phyloP scores from a whole-genome alignment of 2,113 vertebrate genomes.

The Oceanodroma tethys region DNA sequence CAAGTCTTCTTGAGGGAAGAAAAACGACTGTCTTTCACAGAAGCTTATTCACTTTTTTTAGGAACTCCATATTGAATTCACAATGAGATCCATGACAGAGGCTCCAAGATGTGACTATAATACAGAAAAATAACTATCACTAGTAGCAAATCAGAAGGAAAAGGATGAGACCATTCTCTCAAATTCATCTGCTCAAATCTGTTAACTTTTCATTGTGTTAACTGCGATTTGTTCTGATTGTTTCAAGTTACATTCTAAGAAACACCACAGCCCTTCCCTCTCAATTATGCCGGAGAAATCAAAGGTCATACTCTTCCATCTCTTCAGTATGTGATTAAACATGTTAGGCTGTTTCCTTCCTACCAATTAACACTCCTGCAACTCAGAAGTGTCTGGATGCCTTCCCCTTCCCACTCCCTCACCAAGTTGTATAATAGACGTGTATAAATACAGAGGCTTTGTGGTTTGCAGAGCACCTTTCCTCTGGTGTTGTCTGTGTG shows the following conservation, averaged over 20 bases:
- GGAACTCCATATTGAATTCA: background rate
- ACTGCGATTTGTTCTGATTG: background rate
- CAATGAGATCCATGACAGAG: background rate
- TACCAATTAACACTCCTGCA: background rate
- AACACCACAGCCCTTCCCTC: background rate
- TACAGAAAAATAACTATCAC: background rate
- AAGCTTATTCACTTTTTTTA: background rate
- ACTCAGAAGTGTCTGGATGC: background rate
- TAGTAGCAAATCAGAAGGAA: background rate
- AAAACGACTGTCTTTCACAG: background rate
- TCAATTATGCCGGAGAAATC: background rate
- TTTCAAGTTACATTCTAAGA: background rate
- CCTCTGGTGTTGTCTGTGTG: background rate
- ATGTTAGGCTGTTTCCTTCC: background rate
- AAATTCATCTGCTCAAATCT: background rate
- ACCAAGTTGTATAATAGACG: accelerated
- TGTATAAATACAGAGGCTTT: accelerated
- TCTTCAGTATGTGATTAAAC: background rate
- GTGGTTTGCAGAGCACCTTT: background rate
- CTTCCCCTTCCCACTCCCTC: background rate
- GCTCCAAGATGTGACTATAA: background rate
- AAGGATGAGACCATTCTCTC: background rate
- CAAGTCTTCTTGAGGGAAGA: background rate
- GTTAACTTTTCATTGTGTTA: background rate
- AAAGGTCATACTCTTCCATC: background rate